A percentile compares a stretch with the other conserved stretches of the same genome.
These are phyloP conservation scores for Vireo griseus DNA, from an alignment of 2,797 vertebrate genomes.

Conservation along the genomic window DNA sequence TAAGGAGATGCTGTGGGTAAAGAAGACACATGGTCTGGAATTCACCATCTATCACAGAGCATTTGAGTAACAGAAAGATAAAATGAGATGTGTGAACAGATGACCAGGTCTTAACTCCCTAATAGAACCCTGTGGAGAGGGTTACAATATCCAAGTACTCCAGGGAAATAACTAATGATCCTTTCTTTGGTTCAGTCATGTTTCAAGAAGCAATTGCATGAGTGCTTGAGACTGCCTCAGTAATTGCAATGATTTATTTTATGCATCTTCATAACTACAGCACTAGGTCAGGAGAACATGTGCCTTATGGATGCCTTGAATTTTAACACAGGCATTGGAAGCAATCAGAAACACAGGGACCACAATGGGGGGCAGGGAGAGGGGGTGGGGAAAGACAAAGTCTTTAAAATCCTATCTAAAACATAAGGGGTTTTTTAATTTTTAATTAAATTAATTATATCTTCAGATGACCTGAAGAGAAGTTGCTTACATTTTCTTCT, in stretches of 20 bases:
- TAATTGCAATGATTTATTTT: conserved; percentile 58
- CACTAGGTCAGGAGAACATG: conserved; percentile 16
- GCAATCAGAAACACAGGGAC: background rate
- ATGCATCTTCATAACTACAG: conserved; percentile 26
- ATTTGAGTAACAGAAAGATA: background rate
- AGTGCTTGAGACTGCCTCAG: conserved; percentile 39
- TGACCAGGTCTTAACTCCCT: conserved; percentile 20
- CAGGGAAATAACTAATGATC: conserved; percentile 55
- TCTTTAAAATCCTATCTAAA: background rate
- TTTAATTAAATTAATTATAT: background rate
- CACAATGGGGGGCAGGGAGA: fast-evolving
- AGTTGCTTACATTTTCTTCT: background rate
- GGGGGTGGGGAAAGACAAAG: background rate
- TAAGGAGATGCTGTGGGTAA: background rate
- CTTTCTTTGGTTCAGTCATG: conserved; percentile 41
- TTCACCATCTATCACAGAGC: background rate
- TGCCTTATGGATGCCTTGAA: conserved; percentile 2
- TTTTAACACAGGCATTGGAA: background rate
- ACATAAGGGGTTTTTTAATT: background rate
- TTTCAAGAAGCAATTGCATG: conserved; percentile 41
- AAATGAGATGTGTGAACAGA: conserved; percentile 27
- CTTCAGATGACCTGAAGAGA: background rate
- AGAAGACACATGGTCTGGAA: background rate
- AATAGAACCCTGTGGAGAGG: conserved; percentile 37
- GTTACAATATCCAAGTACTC: conserved; percentile 38